Evolutionary conservation across 2,797 vertebrate genomes (phyloP).

Genomic region (Thaleichthys pacificus): DNA sequence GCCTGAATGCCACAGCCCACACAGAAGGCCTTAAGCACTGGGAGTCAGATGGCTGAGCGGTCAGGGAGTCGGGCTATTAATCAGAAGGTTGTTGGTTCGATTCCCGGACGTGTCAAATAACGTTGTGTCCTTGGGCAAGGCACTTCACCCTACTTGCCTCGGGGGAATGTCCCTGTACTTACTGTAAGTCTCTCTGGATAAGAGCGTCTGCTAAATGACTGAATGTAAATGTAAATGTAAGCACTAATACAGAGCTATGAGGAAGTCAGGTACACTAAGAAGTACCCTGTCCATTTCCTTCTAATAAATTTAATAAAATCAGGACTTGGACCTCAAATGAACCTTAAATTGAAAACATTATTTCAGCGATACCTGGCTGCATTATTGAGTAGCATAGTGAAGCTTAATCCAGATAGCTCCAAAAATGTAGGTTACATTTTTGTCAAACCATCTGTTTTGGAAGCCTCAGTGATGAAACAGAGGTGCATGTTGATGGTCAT

Average conservation of each 20-base stretch:
- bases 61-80: too few species aligned
- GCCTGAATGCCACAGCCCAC: neutral
- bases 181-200: too few species aligned
- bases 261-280: too few species aligned
- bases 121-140: too few species aligned
- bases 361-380: neutral
- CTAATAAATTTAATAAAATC: slow-evolving; percentile 26
- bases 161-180: too few species aligned
- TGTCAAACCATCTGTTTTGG: neutral
- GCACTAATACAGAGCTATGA: neutral
- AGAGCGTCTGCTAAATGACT: too few species aligned
- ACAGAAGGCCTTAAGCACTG: neutral
- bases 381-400: neutral
- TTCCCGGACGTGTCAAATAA: too few species aligned
- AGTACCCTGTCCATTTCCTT: too few species aligned
- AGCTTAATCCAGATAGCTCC: neutral
- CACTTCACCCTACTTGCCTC: too few species aligned
- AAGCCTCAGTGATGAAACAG: neutral
- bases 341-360: neutral
- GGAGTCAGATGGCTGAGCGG: too few species aligned
- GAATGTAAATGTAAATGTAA: too few species aligned
- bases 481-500: neutral
- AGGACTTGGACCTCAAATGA: slow-evolving; percentile 11
- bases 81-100: too few species aligned
- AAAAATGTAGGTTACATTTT: neutral